phyloP scores from a whole-genome alignment of 1,140 invertebrate genomes.

The Scaptomyza montana region DNA sequence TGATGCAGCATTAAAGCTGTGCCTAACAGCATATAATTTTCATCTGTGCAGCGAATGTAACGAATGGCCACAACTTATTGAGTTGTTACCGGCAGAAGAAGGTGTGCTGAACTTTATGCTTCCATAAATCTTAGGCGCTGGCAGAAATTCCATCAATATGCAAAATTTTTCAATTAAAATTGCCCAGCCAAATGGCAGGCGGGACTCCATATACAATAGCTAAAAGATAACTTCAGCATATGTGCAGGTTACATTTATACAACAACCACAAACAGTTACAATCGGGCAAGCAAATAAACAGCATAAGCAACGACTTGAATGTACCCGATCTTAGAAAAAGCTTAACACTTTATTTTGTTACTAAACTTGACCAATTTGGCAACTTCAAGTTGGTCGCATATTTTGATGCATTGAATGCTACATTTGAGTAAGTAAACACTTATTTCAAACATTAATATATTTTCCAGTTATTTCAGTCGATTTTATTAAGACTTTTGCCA shows the following conservation, averaged over 20 bases:
- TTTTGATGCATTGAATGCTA: neutral
- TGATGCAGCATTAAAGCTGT: conserved; percentile 52
- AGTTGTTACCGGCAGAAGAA: conserved; percentile 21
- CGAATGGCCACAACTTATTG: conserved; percentile 30
- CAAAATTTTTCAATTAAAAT: conserved; percentile 83
- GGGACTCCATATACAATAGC: conserved; percentile 54
- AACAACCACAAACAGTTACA: conserved; percentile 39
- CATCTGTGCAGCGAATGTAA: conserved; percentile 8
- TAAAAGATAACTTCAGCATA: conserved; percentile 69
- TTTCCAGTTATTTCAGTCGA: neutral
- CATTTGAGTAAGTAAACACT: no score
- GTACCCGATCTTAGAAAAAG: neutral
- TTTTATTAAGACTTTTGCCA: neutral
- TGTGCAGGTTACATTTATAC: conserved; percentile 38
- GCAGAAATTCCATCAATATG: conserved; percentile 79
- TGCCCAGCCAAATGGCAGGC: conserved; percentile 65
- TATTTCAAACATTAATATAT: neutral
- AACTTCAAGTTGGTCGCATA: no score
- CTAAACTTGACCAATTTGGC: no score
- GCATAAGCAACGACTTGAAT: conserved; percentile 1
- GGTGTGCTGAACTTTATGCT: conserved; percentile 1
- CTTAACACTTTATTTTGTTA: no score
- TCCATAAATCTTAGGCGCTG: conserved; percentile 58
- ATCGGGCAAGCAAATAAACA: neutral
- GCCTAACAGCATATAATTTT: conserved; percentile 74